Evolutionary conservation across 2,797 vertebrate genomes (phyloP).

Genomic region (Halcyon badia): DNA sequence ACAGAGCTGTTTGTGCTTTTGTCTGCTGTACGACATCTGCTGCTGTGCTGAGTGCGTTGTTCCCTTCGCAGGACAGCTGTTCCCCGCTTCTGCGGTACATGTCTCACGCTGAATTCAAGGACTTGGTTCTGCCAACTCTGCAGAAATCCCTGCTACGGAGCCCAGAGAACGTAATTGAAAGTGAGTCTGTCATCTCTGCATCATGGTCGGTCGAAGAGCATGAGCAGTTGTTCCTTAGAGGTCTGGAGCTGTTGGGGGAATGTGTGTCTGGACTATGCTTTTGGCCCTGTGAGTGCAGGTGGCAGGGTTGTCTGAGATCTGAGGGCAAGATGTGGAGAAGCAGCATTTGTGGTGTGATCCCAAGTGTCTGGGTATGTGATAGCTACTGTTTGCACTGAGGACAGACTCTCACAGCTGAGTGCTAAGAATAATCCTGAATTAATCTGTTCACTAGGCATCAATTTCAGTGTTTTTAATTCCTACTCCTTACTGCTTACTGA

Average conservation of each 20-base stretch:
- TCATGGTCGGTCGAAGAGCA: neutral
- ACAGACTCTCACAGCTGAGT: constrained; percentile 16
- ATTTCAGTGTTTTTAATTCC: neutral
- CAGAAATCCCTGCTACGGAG: constrained; percentile 96
- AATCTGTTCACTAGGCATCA: neutral
- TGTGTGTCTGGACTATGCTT: neutral
- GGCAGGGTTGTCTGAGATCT: neutral
- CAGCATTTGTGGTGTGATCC: neutral
- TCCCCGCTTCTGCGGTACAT: constrained; percentile 89
- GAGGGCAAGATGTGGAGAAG: neutral
- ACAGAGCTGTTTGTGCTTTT: neutral
- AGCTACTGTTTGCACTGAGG: neutral
- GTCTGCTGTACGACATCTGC: neutral
- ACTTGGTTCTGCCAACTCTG: constrained; percentile 89
- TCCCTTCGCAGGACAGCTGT: constrained; percentile 86
- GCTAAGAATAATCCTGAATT: constrained; percentile 26
- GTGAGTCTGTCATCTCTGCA: constrained; percentile 79
- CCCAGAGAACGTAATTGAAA: constrained; percentile 95
- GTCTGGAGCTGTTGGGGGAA: neutral
- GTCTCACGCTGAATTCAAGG: constrained; percentile 93
- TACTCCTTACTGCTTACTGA: neutral
- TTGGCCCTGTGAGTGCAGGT: neutral
- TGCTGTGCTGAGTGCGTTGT: neutral
- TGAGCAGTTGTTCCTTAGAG: neutral
- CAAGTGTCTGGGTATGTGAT: neutral